Conservation (phyloP, 2,888 invertebrate species). For the Pocota personata region DNA sequence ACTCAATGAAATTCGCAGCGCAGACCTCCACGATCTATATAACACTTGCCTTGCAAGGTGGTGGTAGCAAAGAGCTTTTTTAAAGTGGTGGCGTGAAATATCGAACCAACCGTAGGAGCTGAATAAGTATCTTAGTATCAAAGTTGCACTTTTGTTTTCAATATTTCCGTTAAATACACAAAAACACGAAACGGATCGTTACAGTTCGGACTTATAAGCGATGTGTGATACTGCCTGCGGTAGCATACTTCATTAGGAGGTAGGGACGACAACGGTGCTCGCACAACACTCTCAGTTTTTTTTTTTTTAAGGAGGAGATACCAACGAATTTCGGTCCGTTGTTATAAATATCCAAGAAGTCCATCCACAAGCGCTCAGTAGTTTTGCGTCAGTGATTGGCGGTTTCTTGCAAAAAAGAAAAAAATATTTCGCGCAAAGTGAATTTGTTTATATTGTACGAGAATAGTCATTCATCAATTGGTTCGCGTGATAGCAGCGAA, state of each 20-base stretch:
- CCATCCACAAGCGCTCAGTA: constrained; percentile 77
- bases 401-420: not conserved
- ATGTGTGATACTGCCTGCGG: constrained; percentile 45
- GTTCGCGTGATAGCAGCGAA: constrained; percentile 35
- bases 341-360: constrained; percentile 81
- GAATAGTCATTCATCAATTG: not conserved
- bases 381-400: constrained; percentile 49
- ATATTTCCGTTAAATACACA: not conserved
- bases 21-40: not conserved
- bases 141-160: constrained; percentile 24
- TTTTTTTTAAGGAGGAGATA: constrained; percentile 37
- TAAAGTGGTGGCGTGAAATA: constrained; percentile 43
- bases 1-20: constrained; percentile 37
- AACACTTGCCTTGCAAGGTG: constrained; percentile 18
- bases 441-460: constrained; percentile 26
- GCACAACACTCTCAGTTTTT: not conserved
- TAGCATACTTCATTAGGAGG: constrained; percentile 50
- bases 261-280: constrained; percentile 37
- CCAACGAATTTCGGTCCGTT: constrained; percentile 72
- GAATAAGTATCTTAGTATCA: constrained; percentile 12
- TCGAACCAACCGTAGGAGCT: constrained; percentile 31
- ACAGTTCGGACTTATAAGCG: constrained; percentile 50
- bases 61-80: constrained; percentile 41
- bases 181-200: constrained; percentile 20
- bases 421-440: constrained; percentile 43